Evolutionary conservation across 1,140 invertebrate species (phyloP).

Genomic region (Pomphorhynchus laevis): DNA sequence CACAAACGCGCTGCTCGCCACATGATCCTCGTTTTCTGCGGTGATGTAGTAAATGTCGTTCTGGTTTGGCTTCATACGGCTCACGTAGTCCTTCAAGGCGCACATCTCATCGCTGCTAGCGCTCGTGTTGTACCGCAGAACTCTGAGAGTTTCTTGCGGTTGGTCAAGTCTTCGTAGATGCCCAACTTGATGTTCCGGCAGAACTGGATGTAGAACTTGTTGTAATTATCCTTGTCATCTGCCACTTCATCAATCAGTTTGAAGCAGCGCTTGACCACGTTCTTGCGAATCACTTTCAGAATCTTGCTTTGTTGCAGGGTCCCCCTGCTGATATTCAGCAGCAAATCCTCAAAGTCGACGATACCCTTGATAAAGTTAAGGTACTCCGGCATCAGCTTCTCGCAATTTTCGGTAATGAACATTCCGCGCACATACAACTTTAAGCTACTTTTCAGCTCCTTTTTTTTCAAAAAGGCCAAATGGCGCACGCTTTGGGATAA

Average conservation of each 20-base stretch:
- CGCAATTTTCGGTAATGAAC: constrained; percentile 98
- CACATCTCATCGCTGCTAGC: constrained; percentile 60
- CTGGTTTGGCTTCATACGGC: constrained; percentile 84
- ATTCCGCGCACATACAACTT: constrained; percentile 77
- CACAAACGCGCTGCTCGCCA: constrained; percentile 80
- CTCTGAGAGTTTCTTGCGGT: constrained; percentile 61
- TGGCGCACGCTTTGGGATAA: constrained; percentile 60
- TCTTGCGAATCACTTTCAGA: constrained; percentile 80
- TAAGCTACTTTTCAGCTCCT: constrained; percentile 88
- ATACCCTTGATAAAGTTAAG: constrained; percentile 82
- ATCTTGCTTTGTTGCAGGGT: constrained; percentile 97
- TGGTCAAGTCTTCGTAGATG: constrained; percentile 75
- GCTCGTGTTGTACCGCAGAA: constrained; percentile 61
- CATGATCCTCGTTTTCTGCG: constrained; percentile 63
- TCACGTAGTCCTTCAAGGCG: constrained; percentile 71
- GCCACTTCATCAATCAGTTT: constrained; percentile 71
- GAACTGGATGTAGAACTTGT: constrained; percentile 95
- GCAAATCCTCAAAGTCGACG: constrained; percentile 87
- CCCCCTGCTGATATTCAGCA: constrained; percentile 85
- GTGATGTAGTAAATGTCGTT: constrained; percentile 94
- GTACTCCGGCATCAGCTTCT: constrained; percentile 86
- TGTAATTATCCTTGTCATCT: constrained; percentile 82
- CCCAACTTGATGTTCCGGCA: constrained; percentile 88
- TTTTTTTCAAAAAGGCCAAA: constrained; percentile 93
- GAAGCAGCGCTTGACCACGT: constrained; percentile 81